A percentile compares a stretch with the other conserved stretches of the same genome.
Conservation (phyloP, 2,888 invertebrate genomes). For the Mythimna ferrago region DNA sequence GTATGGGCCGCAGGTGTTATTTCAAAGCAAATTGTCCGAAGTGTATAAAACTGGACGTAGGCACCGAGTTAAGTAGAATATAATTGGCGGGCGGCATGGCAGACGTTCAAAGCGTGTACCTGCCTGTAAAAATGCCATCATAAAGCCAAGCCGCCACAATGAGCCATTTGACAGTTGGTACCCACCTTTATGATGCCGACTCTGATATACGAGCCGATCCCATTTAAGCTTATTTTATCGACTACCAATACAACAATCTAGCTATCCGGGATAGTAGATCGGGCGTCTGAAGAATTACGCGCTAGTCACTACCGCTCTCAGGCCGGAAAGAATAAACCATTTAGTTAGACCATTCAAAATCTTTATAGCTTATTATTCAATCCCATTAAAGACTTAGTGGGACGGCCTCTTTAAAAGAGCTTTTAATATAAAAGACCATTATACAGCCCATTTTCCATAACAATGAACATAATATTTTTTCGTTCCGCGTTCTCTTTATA, state of each 20-base stretch:
- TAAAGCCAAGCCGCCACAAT: constrained; percentile 88
- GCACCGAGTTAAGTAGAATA: constrained; percentile 87
- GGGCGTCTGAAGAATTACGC: constrained; percentile 79
- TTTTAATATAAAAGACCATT: constrained; percentile 86
- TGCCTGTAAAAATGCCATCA: constrained; percentile 90
- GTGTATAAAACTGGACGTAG: constrained; percentile 70
- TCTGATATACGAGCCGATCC: constrained; percentile 85
- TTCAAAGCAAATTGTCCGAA: constrained; percentile 65
- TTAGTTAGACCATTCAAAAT: constrained; percentile 86
- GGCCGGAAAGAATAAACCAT: constrained; percentile 84
- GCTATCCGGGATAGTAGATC: constrained; percentile 84
- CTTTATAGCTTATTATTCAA: constrained; percentile 89
- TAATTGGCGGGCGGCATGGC: constrained; percentile 88
- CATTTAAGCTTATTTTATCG: constrained; percentile 90
- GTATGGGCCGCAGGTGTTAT: constrained; percentile 61
- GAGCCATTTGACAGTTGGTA: constrained; percentile 89
- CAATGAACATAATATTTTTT: constrained; percentile 86
- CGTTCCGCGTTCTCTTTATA: constrained; percentile 78
- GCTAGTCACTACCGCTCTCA: constrained; percentile 76
- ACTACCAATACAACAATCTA: constrained; percentile 83
- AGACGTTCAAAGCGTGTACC: constrained; percentile 87
- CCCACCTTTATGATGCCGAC: constrained; percentile 89
- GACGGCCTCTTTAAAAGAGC: constrained; percentile 84
- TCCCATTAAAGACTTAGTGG: constrained; percentile 86
- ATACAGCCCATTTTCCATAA: constrained; percentile 86